These are phyloP conservation scores for Sebastes iracundus DNA, from an alignment of 2,797 vertebrate genomes.

Conservation along the genomic window DNA sequence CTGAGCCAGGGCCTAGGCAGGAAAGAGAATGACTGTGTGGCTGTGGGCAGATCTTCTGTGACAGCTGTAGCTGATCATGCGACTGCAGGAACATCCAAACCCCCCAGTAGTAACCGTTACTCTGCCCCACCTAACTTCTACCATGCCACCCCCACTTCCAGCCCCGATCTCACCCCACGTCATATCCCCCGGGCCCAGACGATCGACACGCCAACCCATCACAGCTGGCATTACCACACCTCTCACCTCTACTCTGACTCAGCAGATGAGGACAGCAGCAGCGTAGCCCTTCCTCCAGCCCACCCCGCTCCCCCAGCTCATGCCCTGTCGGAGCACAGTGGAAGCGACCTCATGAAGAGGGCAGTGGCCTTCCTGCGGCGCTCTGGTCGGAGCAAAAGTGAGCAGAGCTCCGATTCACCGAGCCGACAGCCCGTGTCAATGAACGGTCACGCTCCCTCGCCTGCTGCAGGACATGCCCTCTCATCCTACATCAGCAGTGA, in stretches of 20 bases:
- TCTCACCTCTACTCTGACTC: constrained; percentile 83
- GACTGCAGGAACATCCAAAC: constrained; percentile 73
- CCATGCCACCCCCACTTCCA: constrained; percentile 79
- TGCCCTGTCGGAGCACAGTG: constrained; percentile 78
- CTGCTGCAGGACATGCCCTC: constrained; percentile 69
- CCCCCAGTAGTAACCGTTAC: constrained; percentile 82
- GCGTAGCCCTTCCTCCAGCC: constrained; percentile 58
- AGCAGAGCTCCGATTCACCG: constrained; percentile 85
- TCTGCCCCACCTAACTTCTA: constrained; percentile 93
- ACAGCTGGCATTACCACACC: constrained; percentile 58
- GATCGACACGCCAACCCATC: constrained; percentile 79
- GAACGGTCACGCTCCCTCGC: constrained; percentile 76
- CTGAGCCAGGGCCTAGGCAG: constrained; percentile 21
- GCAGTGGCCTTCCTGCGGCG: constrained; percentile 90
- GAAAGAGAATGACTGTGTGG: constrained; percentile 32
- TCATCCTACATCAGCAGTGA: constrained; percentile 97
- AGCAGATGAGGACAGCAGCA: constrained; percentile 84
- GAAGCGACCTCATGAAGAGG: constrained; percentile 92
- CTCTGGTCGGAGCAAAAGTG: constrained; percentile 85
- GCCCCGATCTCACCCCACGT: constrained; percentile 79
- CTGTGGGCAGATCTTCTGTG: constrained; percentile 83
- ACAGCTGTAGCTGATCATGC: constrained; percentile 79
- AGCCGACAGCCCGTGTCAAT: constrained; percentile 77
- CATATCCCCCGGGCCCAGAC: constrained; percentile 86
- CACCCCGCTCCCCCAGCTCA: constrained; percentile 66